Conservation (phyloP, 2,113 vertebrate genomes). For the Dicaeum eximium region DNA sequence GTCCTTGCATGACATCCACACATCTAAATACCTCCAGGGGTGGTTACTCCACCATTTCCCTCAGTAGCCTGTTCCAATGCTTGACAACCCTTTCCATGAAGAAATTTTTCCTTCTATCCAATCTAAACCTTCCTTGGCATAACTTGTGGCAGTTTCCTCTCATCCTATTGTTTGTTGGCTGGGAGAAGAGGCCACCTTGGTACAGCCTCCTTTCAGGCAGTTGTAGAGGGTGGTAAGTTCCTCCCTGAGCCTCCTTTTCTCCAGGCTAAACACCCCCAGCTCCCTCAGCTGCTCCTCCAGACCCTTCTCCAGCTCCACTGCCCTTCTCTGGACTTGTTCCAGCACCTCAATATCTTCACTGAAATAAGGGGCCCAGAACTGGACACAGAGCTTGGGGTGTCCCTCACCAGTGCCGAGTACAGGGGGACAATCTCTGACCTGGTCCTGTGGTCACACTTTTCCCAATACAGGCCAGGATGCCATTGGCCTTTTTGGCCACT, state of each 20-base stretch:
- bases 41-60: neutral
- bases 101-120: neutral
- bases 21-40: neutral
- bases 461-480: neutral
- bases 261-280: neutral
- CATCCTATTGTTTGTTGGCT: neutral
- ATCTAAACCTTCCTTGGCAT: neutral
- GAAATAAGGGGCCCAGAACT: neutral
- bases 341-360: fast-evolving
- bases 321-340: neutral
- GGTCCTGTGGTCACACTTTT: neutral
- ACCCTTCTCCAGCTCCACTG: neutral
- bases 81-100: neutral
- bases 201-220: neutral
- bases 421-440: neutral
- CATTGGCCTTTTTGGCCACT: neutral
- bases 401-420: neutral
- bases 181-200: neutral
- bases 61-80: neutral
- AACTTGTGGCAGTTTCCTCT: neutral
- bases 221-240: fast-evolving
- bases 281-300: neutral
- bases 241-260: neutral
- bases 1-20: neutral
- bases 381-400: fast-evolving